Evolutionary conservation across 2,888 invertebrate genomes (phyloP).

Genomic region (Leptothorax acervorum): DNA sequence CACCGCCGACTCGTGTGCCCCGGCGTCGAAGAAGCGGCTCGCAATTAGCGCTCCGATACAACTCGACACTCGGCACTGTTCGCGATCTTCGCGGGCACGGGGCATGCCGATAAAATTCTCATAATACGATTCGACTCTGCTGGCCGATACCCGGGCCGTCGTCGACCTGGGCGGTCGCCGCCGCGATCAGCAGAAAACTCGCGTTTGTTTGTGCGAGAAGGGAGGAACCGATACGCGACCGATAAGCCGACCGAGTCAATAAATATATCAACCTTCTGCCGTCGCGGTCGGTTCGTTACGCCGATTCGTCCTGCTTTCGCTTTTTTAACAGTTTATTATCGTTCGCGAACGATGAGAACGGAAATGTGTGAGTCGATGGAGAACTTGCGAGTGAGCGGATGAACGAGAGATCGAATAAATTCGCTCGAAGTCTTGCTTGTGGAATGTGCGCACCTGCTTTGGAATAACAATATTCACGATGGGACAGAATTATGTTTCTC

Average conservation of each 20-base stretch:
- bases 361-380: conserved; percentile 13
- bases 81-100: conserved; percentile 55
- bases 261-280: conserved; percentile 64
- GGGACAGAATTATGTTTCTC: neutral
- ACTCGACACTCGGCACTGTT: conserved; percentile 76
- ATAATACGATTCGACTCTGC: conserved; percentile 73
- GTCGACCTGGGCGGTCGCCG: conserved; percentile 78
- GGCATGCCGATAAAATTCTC: conserved; percentile 75
- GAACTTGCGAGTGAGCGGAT: neutral
- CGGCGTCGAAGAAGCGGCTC: conserved; percentile 55
- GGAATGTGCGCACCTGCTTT: conserved; percentile 61
- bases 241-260: conserved; percentile 70
- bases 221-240: conserved; percentile 56
- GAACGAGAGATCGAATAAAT: conserved; percentile 18
- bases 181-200: conserved; percentile 40
- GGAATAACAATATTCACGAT: conserved; percentile 58
- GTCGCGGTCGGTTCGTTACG: conserved; percentile 30
- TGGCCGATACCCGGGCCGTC: conserved; percentile 55
- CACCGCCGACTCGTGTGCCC: conserved; percentile 63
- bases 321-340: conserved; percentile 60
- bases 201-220: conserved; percentile 57
- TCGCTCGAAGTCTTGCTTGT: conserved; percentile 19
- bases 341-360: neutral
- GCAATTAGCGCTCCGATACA: conserved; percentile 77
- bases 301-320: conserved; percentile 40